phyloP scores from a whole-genome alignment of 2,797 vertebrate genomes.

The Leucoraja ocellata region DNA sequence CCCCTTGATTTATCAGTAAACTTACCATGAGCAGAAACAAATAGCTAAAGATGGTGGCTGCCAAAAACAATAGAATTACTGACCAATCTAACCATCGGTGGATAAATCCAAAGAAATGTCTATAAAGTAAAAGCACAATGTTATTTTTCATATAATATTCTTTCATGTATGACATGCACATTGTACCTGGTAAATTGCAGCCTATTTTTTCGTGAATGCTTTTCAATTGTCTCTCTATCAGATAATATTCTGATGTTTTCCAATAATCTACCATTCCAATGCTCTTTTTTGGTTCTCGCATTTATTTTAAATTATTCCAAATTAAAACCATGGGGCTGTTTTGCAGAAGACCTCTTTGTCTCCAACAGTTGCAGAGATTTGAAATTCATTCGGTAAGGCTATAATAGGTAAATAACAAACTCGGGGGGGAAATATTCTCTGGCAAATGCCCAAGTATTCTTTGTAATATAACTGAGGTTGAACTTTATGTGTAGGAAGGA shows the following conservation, averaged over 20 bases:
- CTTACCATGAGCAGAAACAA: slow-evolving; percentile 79
- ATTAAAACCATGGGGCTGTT: neutral
- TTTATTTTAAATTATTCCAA: neutral
- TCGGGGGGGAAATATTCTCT: neutral
- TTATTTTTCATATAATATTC: no score
- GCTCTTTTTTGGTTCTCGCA: neutral
- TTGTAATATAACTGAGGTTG: neutral
- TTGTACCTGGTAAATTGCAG: neutral
- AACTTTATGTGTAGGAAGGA: neutral
- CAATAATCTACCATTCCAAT: neutral
- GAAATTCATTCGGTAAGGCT: neutral
- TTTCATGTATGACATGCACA: neutral
- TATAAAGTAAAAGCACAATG: slow-evolving; percentile 48
- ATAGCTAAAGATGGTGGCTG: slow-evolving; percentile 69
- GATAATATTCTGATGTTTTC: neutral
- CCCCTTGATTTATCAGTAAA: neutral
- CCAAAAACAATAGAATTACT: slow-evolving; percentile 62
- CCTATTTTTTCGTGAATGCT: no score
- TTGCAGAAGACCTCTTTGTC: neutral
- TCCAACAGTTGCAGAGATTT: neutral
- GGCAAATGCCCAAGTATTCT: neutral
- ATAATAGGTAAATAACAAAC: neutral
- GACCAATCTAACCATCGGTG: slow-evolving; percentile 82
- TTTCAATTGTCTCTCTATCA: neutral
- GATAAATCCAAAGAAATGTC: slow-evolving; percentile 60